Evolutionary conservation across 1,140 invertebrate genomes (phyloP), one percentile per base, ranked within the genome.

Genomic region (Cardiocondyla obscurior): DNA sequence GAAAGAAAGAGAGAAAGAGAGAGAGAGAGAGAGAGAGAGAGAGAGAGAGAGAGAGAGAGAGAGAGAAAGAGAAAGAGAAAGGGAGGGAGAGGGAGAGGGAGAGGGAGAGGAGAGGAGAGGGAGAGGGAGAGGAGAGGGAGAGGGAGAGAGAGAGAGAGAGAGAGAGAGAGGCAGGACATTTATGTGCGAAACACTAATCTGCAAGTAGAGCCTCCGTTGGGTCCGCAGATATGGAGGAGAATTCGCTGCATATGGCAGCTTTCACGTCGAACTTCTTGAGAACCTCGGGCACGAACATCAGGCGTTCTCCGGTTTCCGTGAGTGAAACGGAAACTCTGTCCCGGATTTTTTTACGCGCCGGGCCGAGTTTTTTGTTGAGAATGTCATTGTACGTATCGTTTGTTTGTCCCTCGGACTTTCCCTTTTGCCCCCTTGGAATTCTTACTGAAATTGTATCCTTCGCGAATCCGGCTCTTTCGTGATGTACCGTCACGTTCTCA

Each of bases 141-240:
- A 10, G 25, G 12, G 42, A 33, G 8, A 2, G 10, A 28, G 14
- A n/a, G 22, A 62, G 22, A 33, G n/a, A 62, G n/a, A 53, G 25
- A n/a, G 28, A 12, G 19, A 44, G 14, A 49, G 7, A 28, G n/a
- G 33, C 22, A 53, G 74, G 19, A 79, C 46, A 33, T 79, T 67
- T 79, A 79, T 69, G 16, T 79, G 65, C n/a, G 33, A 79, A 33
- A 46, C 33, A 69, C 46, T 79, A 79, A 69, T 79, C 74, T 69
- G 62, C 62, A 79, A 79, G 46, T 69, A 51, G 33, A 53, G 49
- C 46, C 28, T 51, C 46, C 33, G 39, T 16, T 36, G 70, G 16
- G 28, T 46, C 33, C 16, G 7, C 22, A 53, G 22, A 53, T 69
- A 79, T 28, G 74, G 14, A 53, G 39, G 33, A 39, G 16, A 67